phyloP scores from a whole-genome alignment of 37 sponge, comb jelly and placozoan genomes.

The Tethya wilhelma region DNA sequence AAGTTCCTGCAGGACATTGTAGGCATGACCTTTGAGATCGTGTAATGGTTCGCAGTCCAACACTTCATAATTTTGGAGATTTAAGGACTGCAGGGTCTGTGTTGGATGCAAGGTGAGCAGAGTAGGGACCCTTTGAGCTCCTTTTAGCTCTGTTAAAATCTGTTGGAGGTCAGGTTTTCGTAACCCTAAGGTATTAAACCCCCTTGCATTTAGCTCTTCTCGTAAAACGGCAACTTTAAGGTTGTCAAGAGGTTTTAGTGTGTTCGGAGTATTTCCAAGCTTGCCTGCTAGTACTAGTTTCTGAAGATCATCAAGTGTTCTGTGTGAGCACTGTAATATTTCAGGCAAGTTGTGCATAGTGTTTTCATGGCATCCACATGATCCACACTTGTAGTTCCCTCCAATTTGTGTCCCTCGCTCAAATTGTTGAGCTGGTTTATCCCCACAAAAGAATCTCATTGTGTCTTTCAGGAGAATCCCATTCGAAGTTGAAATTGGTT shows the following conservation, averaged over 20 bases:
- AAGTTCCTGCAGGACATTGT: conserved; percentile 26
- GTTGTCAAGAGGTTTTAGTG: conserved; percentile 30
- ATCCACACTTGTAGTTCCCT: conserved; percentile 48
- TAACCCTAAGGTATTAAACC: neutral
- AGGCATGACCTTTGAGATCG: conserved; percentile 38
- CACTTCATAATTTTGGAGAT: conserved; percentile 31
- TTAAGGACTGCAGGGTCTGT: neutral
- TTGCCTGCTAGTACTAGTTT: conserved; percentile 22
- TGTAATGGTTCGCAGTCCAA: conserved; percentile 50
- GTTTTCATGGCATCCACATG: conserved; percentile 23
- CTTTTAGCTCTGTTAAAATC: conserved; percentile 14
- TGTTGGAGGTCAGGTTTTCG: conserved; percentile 10
- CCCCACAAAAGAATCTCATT: conserved; percentile 35
- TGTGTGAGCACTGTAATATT: conserved; percentile 18
- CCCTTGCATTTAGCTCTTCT: conserved; percentile 14
- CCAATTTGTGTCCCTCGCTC: conserved; percentile 47
- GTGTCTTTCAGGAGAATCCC: conserved; percentile 22
- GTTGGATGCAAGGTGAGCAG: conserved; percentile 25
- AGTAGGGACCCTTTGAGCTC: conserved; percentile 39
- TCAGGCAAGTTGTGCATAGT: conserved; percentile 28
- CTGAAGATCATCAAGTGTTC: conserved; percentile 18
- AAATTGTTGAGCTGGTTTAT: too few species aligned
- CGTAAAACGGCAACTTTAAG: conserved; percentile 9
- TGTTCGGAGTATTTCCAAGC: conserved; percentile 1
- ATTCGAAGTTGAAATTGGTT: neutral